A percentile compares a stretch with the other conserved stretches of the same genome.
Evolutionary conservation across 1,140 invertebrate species (phyloP).

Genomic region (Uloborus diversus): DNA sequence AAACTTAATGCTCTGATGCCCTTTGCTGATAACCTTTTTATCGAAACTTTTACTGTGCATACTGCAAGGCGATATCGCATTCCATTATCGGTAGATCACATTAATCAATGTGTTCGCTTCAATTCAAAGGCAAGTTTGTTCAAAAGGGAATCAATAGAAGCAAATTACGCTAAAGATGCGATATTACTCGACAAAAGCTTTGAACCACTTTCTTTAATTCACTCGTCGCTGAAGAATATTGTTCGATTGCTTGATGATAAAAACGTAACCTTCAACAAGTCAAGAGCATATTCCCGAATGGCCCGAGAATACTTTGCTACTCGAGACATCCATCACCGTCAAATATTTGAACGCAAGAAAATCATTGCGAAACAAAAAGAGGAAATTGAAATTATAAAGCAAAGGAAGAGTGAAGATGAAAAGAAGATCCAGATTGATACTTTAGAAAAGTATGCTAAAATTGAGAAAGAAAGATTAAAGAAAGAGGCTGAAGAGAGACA

Average conservation of each 20-base stretch:
- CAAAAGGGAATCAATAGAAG: conserved; percentile 90
- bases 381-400: conserved; percentile 72
- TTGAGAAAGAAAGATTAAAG: conserved; percentile 12
- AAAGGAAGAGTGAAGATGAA: conserved; percentile 28
- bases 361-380: conserved; percentile 97
- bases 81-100: conserved; percentile 90
- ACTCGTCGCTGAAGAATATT: conserved; percentile 81
- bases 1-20: conserved; percentile 84
- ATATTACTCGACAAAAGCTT: conserved; percentile 72
- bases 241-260: conserved; percentile 83
- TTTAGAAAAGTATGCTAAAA: neutral
- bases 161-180: conserved; percentile 91
- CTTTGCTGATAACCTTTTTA: conserved; percentile 80
- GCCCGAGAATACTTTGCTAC: conserved; percentile 86
- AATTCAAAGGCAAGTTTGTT: conserved; percentile 90
- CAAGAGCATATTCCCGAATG: conserved; percentile 78
- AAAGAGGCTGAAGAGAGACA: conserved; percentile 38
- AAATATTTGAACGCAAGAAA: conserved; percentile 87
- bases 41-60: conserved; percentile 92
- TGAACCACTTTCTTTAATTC: conserved; percentile 79
- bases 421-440: neutral
- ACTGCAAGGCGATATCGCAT: conserved; percentile 94
- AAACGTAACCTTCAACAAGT: conserved; percentile 73
- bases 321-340: conserved; percentile 84
- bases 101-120: conserved; percentile 83